Evolutionary conservation across 1,140 invertebrate species (phyloP), one percentile per base, ranked within the genome.

Genomic region (Drosophila sechellia): DNA sequence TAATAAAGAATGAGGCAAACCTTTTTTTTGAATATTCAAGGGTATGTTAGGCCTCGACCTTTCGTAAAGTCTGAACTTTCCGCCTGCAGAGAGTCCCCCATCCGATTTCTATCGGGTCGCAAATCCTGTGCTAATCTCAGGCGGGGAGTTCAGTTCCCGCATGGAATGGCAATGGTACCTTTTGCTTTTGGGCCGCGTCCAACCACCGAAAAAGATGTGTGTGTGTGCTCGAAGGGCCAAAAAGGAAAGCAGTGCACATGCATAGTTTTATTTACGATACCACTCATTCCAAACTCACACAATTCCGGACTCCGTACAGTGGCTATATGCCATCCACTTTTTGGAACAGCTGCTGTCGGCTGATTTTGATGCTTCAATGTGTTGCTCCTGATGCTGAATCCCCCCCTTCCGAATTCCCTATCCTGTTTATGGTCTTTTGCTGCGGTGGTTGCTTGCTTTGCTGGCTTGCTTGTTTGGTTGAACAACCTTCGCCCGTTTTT

Each of bases 401-500:
- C 40, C 50, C 40, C 50, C 40, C 40, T 11, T 12, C 10, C 37
- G 13, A 39, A 39, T 15, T 65, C 15, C 48, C 20, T 50, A 42
- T 68, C 42, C 66, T 70, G 63, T 68, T 68, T 61, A 56, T 54
- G 49, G 50, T 50, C 35, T 56, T 77, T 50, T 77, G 15, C 50
- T 71, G 65, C 50, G 69, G 53, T 57, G 73, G 70, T 70, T 81
- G 74, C 64, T 70, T 31, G 27, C 27, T 77, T 49, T 76, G n/a
- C 50, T 70, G 59, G 45, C 61, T 46, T 54, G 73, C 63, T 69
- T 81, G 74, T 64, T 70, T 81, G 81, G 81, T 85, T 85, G 81
- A 86, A 87, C 83, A 87, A 86, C 83, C 81, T 86, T 86, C 83
- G 81, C 72, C 81, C 75, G 69, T 86, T 87, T 87, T 85, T 86